Conservation (phyloP, 2,888 invertebrate genomes). For the Miltochrista miniata region DNA sequence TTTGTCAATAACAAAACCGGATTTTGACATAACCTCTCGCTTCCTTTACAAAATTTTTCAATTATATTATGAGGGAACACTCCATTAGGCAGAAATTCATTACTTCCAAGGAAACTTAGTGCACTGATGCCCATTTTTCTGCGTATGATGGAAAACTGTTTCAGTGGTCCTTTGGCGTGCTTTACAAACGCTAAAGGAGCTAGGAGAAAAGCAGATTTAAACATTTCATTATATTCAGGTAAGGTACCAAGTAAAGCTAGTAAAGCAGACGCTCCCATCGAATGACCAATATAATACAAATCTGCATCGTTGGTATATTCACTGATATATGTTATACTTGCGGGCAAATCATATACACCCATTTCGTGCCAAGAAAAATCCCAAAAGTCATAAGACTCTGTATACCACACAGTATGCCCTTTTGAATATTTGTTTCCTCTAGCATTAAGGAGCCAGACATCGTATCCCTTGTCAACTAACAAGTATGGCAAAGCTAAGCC, state of each 20-base stretch:
- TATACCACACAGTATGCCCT: conserved; percentile 26
- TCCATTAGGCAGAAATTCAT: conserved; percentile 34
- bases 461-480: conserved; percentile 78
- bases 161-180: conserved; percentile 48
- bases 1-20: conserved; percentile 44
- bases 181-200: conserved; percentile 56
- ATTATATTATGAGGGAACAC: conserved; percentile 35
- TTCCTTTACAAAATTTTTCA: conserved; percentile 43
- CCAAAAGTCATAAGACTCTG: conserved; percentile 43
- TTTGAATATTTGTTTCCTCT: conserved; percentile 57
- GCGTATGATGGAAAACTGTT: conserved; percentile 40
- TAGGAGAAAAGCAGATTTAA: conserved; percentile 47
- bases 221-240: conserved; percentile 44
- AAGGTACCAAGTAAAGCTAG: conserved; percentile 46
- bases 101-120: conserved; percentile 34
- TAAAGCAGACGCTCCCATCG: conserved; percentile 54
- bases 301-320: conserved; percentile 29
- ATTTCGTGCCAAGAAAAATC: conserved; percentile 62
- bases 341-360: conserved; percentile 52
- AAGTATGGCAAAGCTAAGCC: conserved; percentile 49
- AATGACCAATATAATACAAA: conserved; percentile 53
- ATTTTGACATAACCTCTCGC: conserved; percentile 40
- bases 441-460: conserved; percentile 82
- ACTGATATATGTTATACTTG: conserved; percentile 46
- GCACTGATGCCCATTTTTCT: conserved; percentile 24